phyloP scores from a whole-genome alignment of 2,888 invertebrate genomes.

The Watsonalla cultraria region DNA sequence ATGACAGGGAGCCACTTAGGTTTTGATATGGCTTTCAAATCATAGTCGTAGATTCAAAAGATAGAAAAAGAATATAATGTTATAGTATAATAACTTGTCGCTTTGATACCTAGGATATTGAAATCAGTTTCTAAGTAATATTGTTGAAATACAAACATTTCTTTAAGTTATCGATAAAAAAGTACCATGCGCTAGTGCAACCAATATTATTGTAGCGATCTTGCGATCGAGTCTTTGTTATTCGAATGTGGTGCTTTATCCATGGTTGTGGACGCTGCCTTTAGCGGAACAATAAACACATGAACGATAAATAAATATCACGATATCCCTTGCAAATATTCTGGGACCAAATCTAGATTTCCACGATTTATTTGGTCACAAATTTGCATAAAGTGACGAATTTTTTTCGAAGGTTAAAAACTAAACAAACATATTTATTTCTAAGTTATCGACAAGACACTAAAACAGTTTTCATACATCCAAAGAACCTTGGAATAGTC shows the following conservation, averaged over 20 bases:
- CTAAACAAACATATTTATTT: too few relatives aligned
- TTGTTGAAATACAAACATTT: not conserved
- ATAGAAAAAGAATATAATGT: too few relatives aligned
- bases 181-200: not conserved
- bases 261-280: slow-evolving; percentile 14
- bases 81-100: too few relatives aligned
- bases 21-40: not conserved
- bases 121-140: too few relatives aligned
- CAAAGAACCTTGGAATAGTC: too few relatives aligned
- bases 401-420: too few relatives aligned
- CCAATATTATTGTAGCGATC: slow-evolving; percentile 2
- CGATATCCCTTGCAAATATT: slow-evolving; percentile 1
- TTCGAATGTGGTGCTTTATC: slow-evolving; percentile 16
- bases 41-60: not conserved
- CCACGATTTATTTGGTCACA: slow-evolving; percentile 4
- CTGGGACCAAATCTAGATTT: slow-evolving; percentile 12
- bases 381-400: too few relatives aligned
- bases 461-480: too few relatives aligned
- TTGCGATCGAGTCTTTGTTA: slow-evolving; percentile 23
- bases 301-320: slow-evolving; percentile 6
- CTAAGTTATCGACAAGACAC: too few relatives aligned
- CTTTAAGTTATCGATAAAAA: not conserved
- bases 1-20: slow-evolving; percentile 22
- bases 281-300: slow-evolving; percentile 10
- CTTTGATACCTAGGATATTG: too few relatives aligned